Conservation (phyloP, 2,113 vertebrate genomes). For the Trichechus manatus region DNA sequence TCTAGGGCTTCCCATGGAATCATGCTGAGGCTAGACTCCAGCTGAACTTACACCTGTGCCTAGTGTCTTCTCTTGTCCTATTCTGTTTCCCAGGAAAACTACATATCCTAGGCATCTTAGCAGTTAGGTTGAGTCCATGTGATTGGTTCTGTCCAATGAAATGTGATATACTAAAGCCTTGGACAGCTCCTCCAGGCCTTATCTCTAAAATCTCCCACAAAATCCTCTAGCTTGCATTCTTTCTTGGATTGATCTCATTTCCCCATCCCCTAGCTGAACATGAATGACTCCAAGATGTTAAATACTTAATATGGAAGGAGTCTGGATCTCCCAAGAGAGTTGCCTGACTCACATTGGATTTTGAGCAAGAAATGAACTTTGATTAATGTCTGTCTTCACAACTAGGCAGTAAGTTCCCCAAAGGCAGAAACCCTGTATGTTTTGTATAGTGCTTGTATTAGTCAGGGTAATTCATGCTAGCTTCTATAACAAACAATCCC, state of each 20-base stretch:
- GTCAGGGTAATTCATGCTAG: background rate
- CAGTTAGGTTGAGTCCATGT: background rate
- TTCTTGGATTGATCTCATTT: background rate
- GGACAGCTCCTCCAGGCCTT: background rate
- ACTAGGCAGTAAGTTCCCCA: background rate
- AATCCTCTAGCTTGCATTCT: background rate
- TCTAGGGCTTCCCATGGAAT: background rate
- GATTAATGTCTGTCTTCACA: background rate
- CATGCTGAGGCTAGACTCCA: background rate
- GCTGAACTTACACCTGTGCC: background rate
- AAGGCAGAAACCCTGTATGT: background rate
- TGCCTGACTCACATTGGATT: background rate
- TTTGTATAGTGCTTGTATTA: background rate
- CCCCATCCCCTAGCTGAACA: accelerated
- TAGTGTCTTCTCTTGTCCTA: background rate
- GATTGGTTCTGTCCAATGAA: background rate
- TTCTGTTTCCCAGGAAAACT: background rate
- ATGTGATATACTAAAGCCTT: background rate
- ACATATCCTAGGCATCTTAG: background rate
- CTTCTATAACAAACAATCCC: background rate
- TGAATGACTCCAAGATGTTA: background rate
- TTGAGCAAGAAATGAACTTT: background rate
- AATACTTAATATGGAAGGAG: background rate
- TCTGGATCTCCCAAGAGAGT: background rate
- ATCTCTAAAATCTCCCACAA: background rate